Evolutionary conservation across 2,113 vertebrate species (phyloP).

Genomic region (Sinocyclocheilus grahami): DNA sequence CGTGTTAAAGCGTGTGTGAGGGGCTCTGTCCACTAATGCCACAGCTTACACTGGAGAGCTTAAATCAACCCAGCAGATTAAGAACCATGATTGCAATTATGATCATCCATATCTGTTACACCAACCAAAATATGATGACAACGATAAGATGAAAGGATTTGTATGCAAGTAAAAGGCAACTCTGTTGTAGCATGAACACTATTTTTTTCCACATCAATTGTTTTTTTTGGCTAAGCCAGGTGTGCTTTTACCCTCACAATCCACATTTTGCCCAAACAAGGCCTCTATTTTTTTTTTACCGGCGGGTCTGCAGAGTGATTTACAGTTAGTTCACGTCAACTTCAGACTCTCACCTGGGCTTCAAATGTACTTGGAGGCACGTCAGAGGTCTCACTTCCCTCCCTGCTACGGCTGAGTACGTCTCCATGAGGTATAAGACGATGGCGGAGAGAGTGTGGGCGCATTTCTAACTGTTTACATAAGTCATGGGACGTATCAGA

Average conservation of each 20-base stretch:
- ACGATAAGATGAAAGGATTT: conserved; percentile 56
- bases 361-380: conserved; percentile 10
- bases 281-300: neutral
- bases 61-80: conserved; percentile 62
- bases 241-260: conserved; percentile 21
- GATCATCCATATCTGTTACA: conserved; percentile 68
- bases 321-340: conserved; percentile 55
- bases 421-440: neutral
- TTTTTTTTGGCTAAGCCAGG: neutral
- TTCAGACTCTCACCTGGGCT: conserved; percentile 22
- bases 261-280: too few relatives aligned
- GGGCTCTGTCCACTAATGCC: conserved; percentile 45
- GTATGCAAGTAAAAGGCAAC: conserved; percentile 31
- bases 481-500: conserved; percentile 17
- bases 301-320: conserved; percentile 57
- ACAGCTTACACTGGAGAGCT: conserved; percentile 46
- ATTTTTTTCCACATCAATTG: neutral
- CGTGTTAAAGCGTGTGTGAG: neutral
- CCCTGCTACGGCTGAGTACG: neutral
- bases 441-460: neutral
- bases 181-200: conserved; percentile 10
- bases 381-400: neutral
- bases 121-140: conserved; percentile 55
- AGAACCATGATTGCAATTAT: conserved; percentile 65
- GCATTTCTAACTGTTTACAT: conserved; percentile 19